Evolutionary conservation across 2,888 invertebrate species (phyloP), one percentile per base, ranked within the genome.

Genomic region (Spisula solida): DNA sequence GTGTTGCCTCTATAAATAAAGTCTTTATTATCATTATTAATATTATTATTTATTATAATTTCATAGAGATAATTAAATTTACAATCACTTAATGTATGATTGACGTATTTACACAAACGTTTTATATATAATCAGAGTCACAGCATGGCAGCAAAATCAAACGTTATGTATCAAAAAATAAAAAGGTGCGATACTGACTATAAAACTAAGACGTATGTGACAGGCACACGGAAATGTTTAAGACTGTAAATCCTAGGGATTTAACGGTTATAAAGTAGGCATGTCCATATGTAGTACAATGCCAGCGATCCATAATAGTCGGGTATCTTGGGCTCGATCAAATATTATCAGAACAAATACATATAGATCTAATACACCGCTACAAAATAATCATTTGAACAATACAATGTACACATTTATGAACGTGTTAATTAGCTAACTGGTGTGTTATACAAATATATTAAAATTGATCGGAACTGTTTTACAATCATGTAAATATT

Each of bases 51-150:
- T 41, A 5, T 41, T 5, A 41, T 5, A 12, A 8, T 12, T 25
- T 25, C 25, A 66, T n/a, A 25, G 8, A 66, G n/a, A 60, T 60
- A 12, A 8, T 60, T n/a, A 25, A 66, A 66, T 66, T 66, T 66
- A 66, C 60, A 66, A 66, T 66, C 60, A 25, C 25, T 66, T 25
- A 10, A 12, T 10, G n/a, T 25, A 66, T 25, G 60, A 66, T 5
- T 66, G 60, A 25, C n/a, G 60, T 66, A 66, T 66, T 66, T 66
- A 66, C 25, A 25, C 60, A 66, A 66, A 25, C 60, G n/a, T n/a
- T 66, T n/a, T 66, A 66, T 66, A 25, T 66, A 66, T 25, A n/a
- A 66, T 25, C 25, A 0, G 20, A 2, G 60, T 66, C 60, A 10
- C 25, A 66, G n/a, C 51, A 51, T 51, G 25, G 5, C 60, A 25